A percentile compares a stretch with the other conserved stretches of the same genome.
These are phyloP conservation scores for Smittia sp. DNA, from an alignment of 2,888 invertebrate species.

Conservation along the genomic window DNA sequence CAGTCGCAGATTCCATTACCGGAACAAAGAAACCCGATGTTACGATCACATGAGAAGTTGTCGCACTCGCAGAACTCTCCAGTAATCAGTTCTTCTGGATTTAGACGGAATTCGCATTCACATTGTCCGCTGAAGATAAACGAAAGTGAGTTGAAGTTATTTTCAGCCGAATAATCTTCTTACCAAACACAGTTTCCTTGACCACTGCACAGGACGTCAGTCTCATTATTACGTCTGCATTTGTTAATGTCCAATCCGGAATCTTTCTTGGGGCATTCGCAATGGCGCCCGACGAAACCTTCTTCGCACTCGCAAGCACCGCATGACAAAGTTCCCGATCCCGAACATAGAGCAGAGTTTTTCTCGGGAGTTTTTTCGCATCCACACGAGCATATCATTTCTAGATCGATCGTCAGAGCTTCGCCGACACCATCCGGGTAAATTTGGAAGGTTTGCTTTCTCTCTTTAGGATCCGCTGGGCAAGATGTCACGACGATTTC, in stretches of 20 bases:
- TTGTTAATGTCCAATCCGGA: constrained; percentile 49
- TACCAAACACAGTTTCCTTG: constrained; percentile 70
- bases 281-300: constrained; percentile 77
- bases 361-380: constrained; percentile 75
- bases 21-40: constrained; percentile 76
- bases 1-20: constrained; percentile 89
- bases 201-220: constrained; percentile 66
- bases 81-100: constrained; percentile 63
- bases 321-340: constrained; percentile 79
- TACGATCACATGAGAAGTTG: constrained; percentile 90
- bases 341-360: constrained; percentile 67
- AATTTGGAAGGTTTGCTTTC: constrained; percentile 82
- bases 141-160: too few species aligned
- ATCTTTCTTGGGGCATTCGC: constrained; percentile 73
- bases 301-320: constrained; percentile 85
- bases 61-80: constrained; percentile 93
- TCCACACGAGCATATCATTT: constrained; percentile 92
- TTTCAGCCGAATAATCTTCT: too few species aligned
- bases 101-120: constrained; percentile 64
- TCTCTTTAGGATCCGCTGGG: constrained; percentile 75
- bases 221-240: constrained; percentile 68
- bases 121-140: constrained; percentile 64
- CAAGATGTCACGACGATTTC: constrained; percentile 82
- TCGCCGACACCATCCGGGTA: constrained; percentile 94
- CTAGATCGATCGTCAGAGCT: constrained; percentile 78